phyloP scores from a whole-genome alignment of 2,797 vertebrate genomes.

The Taenioides sp. region DNA sequence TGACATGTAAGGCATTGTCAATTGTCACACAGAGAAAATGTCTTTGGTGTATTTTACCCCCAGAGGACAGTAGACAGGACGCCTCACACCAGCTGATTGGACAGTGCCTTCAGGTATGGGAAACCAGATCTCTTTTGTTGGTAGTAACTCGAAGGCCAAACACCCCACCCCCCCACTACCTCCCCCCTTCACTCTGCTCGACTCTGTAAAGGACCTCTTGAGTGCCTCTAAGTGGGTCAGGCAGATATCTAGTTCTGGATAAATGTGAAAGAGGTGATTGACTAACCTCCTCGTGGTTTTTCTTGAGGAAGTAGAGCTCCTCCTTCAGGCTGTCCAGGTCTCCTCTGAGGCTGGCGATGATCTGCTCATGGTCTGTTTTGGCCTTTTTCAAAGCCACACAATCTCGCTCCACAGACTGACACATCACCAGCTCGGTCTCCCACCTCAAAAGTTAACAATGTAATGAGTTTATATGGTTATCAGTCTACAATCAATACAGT shows the following conservation, averaged over 20 bases:
- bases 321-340: constrained; percentile 84
- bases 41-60: constrained; percentile 30
- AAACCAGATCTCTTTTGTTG: constrained; percentile 66
- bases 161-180: neutral
- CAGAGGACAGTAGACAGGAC: constrained; percentile 12
- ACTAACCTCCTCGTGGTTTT: constrained; percentile 80
- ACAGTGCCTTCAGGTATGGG: constrained; percentile 39
- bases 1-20: no score
- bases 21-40: constrained; percentile 7
- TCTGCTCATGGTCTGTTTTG: constrained; percentile 81
- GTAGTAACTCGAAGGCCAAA: constrained; percentile 58
- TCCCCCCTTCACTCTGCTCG: neutral
- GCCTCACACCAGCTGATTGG: constrained; percentile 44
- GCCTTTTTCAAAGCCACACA: constrained; percentile 82
- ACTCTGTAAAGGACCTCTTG: constrained; percentile 27
- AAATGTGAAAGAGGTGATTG: neutral
- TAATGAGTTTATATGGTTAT: constrained; percentile 1
- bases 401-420: constrained; percentile 84
- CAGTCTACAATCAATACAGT: neutral
- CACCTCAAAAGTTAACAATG: constrained; percentile 63
- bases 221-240: constrained; percentile 53
- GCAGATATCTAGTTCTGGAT: constrained; percentile 22
- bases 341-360: constrained; percentile 78
- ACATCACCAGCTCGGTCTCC: constrained; percentile 82
- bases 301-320: constrained; percentile 83